Conservation (phyloP, 2,888 invertebrate genomes). For the Drosophila stalkeri region DNA sequence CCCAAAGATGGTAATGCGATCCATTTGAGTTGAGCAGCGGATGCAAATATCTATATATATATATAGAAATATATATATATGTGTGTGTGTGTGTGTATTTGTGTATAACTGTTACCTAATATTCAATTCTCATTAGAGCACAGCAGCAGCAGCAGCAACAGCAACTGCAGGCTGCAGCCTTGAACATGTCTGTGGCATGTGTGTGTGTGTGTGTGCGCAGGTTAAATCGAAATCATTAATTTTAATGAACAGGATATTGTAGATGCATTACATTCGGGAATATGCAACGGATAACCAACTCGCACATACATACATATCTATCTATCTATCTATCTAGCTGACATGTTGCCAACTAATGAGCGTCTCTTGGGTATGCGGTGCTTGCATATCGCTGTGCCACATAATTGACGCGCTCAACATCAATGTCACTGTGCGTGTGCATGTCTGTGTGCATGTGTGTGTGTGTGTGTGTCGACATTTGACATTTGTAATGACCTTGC, state of each 20-base stretch:
- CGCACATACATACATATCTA: slow-evolving; percentile 12
- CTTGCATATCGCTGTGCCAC: slow-evolving; percentile 51
- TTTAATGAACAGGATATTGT: slow-evolving; percentile 74
- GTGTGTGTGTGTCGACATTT: slow-evolving; percentile 8
- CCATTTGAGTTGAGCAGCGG: slow-evolving; percentile 35
- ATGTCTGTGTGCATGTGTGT: not conserved
- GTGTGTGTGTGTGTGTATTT: not conserved
- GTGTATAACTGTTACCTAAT: slow-evolving; percentile 43
- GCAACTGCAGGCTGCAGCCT: slow-evolving; percentile 40
- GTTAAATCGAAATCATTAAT: slow-evolving; percentile 71
- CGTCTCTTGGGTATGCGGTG: slow-evolving; percentile 60
- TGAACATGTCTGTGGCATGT: slow-evolving; percentile 20
- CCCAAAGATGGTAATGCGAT: slow-evolving; percentile 26
- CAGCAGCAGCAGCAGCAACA: slow-evolving; percentile 24
- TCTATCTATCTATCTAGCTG: slow-evolving; percentile 13
- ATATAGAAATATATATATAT: too few relatives aligned
- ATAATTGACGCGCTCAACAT: slow-evolving; percentile 64
- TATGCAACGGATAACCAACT: slow-evolving; percentile 22
- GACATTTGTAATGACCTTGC: slow-evolving; percentile 64
- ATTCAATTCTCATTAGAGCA: slow-evolving; percentile 63
- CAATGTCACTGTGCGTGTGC: slow-evolving; percentile 56
- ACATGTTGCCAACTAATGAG: slow-evolving; percentile 65
- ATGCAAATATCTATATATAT: slow-evolving; percentile 23
- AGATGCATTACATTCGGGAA: slow-evolving; percentile 57
- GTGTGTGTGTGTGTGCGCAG: slow-evolving; percentile 16